Evolutionary conservation across 2,113 vertebrate species (phyloP).

Genomic region (Lamprotornis superbus): DNA sequence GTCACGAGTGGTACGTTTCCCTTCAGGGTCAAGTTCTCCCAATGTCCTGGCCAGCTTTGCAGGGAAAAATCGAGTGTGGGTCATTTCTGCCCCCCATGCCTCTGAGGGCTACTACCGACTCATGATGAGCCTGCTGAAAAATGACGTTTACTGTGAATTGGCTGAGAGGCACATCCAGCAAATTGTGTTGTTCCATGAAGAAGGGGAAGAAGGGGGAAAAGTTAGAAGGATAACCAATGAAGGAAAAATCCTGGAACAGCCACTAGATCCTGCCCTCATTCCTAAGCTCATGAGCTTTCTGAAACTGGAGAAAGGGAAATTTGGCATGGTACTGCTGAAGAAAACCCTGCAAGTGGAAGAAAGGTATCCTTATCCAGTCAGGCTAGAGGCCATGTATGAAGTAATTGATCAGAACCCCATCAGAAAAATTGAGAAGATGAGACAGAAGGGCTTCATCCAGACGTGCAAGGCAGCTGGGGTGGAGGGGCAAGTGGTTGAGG

Average conservation of each 20-base stretch:
- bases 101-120: conserved; percentile 95
- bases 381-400: conserved; percentile 96
- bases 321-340: conserved; percentile 94
- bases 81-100: conserved; percentile 92
- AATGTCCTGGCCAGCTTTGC: conserved; percentile 92
- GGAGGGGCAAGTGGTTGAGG: conserved; percentile 89
- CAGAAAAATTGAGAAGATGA: conserved; percentile 88
- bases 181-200: conserved; percentile 92
- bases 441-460: conserved; percentile 95
- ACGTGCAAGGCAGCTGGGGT: conserved; percentile 90
- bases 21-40: conserved; percentile 82
- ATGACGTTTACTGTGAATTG: conserved; percentile 93
- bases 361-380: conserved; percentile 94
- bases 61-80: conserved; percentile 91
- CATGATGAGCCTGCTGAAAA: conserved; percentile 95
- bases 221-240: conserved; percentile 88
- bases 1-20: conserved; percentile 78
- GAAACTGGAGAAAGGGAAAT: conserved; percentile 96
- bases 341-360: conserved; percentile 96
- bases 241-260: conserved; percentile 91
- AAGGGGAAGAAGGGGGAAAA: conserved; percentile 88
- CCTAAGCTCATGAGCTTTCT: conserved; percentile 93
- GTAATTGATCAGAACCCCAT: conserved; percentile 91
- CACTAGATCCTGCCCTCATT: conserved; percentile 85
- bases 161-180: conserved; percentile 94